Percentiles rank a stretch among this genome's conserved stretches.
Evolutionary conservation across 37 sponge, comb jelly and placozoan species (phyloP).

Genomic region (Chondrilla cf. caribensis): DNA sequence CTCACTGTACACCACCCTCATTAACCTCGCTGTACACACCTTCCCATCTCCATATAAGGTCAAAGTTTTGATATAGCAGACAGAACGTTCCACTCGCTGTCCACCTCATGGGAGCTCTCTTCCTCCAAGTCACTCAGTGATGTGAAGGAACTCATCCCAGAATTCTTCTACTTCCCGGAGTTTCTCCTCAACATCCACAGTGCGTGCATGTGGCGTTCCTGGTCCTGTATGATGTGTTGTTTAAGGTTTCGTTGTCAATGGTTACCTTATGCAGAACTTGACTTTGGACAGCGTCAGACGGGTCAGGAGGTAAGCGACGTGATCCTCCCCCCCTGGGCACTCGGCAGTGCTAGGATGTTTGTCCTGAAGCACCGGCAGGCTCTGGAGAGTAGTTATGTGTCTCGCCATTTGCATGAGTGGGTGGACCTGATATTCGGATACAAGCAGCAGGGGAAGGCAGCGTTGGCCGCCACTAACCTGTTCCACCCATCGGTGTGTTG

Average conservation of each 20-base stretch:
- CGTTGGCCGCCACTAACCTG: constrained; percentile 92
- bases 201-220: constrained; percentile 12
- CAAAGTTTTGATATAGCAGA: constrained; percentile 95
- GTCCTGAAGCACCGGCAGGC: constrained; percentile 94
- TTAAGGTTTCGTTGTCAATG: not conserved
- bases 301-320: constrained; percentile 84
- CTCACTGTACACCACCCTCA: not conserved
- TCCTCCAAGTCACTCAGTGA: constrained; percentile 89
- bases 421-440: constrained; percentile 97
- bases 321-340: constrained; percentile 89
- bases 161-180: constrained; percentile 98
- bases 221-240: too few species aligned
- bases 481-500: constrained; percentile 92
- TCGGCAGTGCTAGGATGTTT: constrained; percentile 68
- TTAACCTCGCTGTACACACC: not conserved
- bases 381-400: constrained; percentile 93
- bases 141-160: constrained; percentile 97
- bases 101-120: constrained; percentile 90
- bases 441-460: constrained; percentile 89
- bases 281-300: constrained; percentile 90
- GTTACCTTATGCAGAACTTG: constrained; percentile 37
- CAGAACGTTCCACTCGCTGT: constrained; percentile 88
- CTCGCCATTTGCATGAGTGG: constrained; percentile 91
- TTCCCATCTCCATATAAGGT: constrained; percentile 26
- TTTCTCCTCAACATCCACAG: constrained; percentile 87